Base-by-base conservation (phyloP, 2,888 invertebrate species). In the Xanthorhoe spadicearia region DNA sequence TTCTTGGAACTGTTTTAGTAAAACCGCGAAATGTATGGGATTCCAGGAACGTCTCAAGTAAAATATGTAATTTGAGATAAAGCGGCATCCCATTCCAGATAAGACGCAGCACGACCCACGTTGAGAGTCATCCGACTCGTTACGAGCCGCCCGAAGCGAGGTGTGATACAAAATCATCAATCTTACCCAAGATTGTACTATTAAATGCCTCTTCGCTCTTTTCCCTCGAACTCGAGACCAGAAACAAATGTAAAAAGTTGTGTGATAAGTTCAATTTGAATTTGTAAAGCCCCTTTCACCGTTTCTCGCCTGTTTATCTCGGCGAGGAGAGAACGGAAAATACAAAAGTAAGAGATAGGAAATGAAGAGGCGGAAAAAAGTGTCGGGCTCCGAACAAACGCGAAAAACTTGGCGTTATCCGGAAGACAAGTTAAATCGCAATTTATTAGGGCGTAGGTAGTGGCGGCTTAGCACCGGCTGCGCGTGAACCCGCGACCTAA, bases 231-330 rank as follows among this genome's bases (percentile, higher is more conserved):
- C 89, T 90, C 86, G 82, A 90, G 89, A 90, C 91, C 92, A 93
- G 92, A 93, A 93, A 93, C 93, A 93, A 93, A 93, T 93, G 93
- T 93, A 93, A 93, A 93, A 93, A 93, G 92, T 93, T 93, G 91
- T 92, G 93, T 92, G 93, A 93, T 93, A 93, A 93, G 92, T 93
- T 92, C 93, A 92, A 93, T 93, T 93, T 92, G 93, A 93, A 93
- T 93, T 93, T 93, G 93, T 92, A 93, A 93, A 93, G 93, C 93
- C 92, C 93, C 90, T 93, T 93, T 93, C 92, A 92, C 81, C 93
- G 90, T 90, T 90, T 90, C 91, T 90, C 93, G 90, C 91, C 92
- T 92, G 93, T 92, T 93, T 93, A 93, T 93, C 93, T 92, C 89
- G 85, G 84, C 85, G 83, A 85, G 88, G 88, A 92, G 84, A 86